A percentile compares a stretch with the other conserved stretches of the same genome.
phyloP scores from a whole-genome alignment of 2,888 invertebrate genomes.

The Aporophyla lueneburgensis region DNA sequence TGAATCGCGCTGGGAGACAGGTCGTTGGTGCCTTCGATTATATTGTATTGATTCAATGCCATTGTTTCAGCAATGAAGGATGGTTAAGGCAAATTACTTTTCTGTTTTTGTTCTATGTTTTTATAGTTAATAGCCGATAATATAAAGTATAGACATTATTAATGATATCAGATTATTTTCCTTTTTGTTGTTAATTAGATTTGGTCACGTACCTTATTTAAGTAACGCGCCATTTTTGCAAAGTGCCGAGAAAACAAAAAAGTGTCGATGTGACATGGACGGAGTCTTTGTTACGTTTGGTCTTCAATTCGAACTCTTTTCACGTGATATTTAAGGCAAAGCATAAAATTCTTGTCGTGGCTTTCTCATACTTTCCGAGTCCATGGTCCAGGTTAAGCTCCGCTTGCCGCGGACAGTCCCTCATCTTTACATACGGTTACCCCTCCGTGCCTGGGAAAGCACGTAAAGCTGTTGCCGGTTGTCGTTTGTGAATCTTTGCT shows the following conservation, averaged over 20 bases:
- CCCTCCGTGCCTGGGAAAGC: too few species aligned
- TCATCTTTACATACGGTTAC: too few species aligned
- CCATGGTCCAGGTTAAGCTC: neutral
- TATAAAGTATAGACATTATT: constrained; percentile 10
- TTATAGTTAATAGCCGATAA: constrained; percentile 57
- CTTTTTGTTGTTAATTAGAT: constrained; percentile 14
- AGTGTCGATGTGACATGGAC: constrained; percentile 22
- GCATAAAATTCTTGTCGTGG: neutral
- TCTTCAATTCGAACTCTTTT: neutral
- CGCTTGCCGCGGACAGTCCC: too few species aligned
- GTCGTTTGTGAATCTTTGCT: too few species aligned
- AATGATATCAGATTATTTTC: constrained; percentile 12
- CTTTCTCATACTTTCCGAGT: neutral
- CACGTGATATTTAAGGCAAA: neutral
- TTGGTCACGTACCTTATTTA: constrained; percentile 43
- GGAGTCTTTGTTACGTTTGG: neutral
- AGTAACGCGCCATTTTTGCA: constrained; percentile 16
- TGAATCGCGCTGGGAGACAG: constrained; percentile 89
- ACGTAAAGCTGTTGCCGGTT: too few species aligned
- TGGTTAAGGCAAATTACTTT: constrained; percentile 90
- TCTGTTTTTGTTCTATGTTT: constrained; percentile 78
- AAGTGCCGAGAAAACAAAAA: constrained; percentile 24
- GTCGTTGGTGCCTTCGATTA: constrained; percentile 89
- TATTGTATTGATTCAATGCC: constrained; percentile 89
- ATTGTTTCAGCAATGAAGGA: constrained; percentile 88